Evolutionary conservation across 2,797 vertebrate species (phyloP).

Genomic region (Bryconaethiops microstoma): DNA sequence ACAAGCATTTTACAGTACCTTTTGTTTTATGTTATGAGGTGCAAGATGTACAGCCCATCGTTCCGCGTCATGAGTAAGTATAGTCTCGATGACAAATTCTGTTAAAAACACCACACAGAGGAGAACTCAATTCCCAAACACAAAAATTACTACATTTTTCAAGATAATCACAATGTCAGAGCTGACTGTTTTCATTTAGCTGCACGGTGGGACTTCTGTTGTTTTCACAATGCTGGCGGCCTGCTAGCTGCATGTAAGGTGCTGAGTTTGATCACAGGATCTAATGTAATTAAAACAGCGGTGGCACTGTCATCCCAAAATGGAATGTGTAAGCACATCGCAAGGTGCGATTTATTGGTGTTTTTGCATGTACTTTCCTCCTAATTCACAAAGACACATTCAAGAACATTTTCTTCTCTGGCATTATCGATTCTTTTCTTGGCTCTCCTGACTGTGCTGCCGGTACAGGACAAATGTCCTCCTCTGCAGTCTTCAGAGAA

Average conservation of each 20-base stretch:
- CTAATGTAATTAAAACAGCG: not conserved
- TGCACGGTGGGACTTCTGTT: slow-evolving; percentile 3
- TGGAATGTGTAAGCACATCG: not conserved
- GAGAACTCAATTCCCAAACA: not conserved
- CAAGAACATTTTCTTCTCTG: not conserved
- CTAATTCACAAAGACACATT: not conserved
- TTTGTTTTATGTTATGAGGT: not conserved
- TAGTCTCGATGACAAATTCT: not conserved
- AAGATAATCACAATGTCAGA: slow-evolving; percentile 12
- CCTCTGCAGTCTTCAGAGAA: not conserved
- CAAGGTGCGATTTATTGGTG: not conserved
- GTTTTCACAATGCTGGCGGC: not conserved
- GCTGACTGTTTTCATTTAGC: slow-evolving; percentile 9
- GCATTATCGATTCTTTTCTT: not conserved
- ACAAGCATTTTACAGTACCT: not conserved
- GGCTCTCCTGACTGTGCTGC: not conserved
- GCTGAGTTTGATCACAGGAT: not conserved
- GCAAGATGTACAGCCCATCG: not conserved
- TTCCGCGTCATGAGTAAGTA: not conserved
- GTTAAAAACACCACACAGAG: not conserved
- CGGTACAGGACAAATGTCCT: not conserved
- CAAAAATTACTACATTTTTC: slow-evolving; percentile 21
- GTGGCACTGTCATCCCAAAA: not conserved
- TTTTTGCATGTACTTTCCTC: not conserved
- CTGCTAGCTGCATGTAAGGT: not conserved